Conservation (phyloP, 2,888 invertebrate genomes). For the Drosophila monieri region DNA sequence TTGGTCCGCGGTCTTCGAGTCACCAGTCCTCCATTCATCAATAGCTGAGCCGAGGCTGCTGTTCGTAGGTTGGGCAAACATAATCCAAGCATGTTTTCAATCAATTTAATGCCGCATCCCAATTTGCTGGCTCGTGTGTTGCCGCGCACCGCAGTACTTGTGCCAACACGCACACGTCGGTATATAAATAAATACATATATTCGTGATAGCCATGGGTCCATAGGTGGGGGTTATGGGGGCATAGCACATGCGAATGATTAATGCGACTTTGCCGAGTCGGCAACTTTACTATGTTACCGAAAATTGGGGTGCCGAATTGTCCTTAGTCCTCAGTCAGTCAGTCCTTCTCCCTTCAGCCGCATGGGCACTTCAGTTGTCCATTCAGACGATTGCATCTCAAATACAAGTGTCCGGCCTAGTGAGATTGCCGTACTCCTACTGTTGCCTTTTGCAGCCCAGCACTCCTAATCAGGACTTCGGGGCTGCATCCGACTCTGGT, state of each 20-base stretch:
- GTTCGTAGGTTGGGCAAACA: constrained; percentile 53
- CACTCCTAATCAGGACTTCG: constrained; percentile 21
- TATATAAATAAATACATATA: not conserved
- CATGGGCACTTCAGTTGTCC: constrained; percentile 26
- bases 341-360: not conserved
- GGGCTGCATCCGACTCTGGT: constrained; percentile 26
- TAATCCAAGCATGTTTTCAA: constrained; percentile 64
- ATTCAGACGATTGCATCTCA: constrained; percentile 33
- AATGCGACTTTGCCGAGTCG: constrained; percentile 60
- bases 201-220: not conserved
- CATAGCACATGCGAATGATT: constrained; percentile 65
- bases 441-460: not conserved
- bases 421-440: constrained; percentile 12
- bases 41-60: constrained; percentile 12
- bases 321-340: not conserved
- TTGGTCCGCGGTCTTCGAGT: not conserved
- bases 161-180: constrained; percentile 25
- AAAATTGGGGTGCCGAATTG: constrained; percentile 5
- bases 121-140: constrained; percentile 36
- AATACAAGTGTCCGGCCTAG: constrained; percentile 37
- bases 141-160: constrained; percentile 49
- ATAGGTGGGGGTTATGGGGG: too few species aligned
- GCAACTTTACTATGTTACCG: constrained; percentile 57
- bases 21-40: constrained; percentile 24
- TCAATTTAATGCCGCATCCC: constrained; percentile 65